Conservation (phyloP, 2,113 vertebrate species). For the Rynchops niger region DNA sequence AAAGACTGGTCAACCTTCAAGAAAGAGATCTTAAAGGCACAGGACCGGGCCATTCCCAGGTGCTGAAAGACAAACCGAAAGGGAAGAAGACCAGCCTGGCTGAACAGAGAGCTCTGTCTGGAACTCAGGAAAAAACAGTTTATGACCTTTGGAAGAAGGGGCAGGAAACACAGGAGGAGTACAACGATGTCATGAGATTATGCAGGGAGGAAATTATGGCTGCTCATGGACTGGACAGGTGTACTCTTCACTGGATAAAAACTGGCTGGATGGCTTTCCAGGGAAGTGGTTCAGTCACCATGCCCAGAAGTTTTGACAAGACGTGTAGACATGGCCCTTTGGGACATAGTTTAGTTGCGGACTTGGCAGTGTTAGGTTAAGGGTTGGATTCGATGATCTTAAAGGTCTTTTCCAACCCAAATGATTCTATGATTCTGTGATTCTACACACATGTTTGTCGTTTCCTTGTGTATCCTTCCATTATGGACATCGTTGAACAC, state of each 20-base stretch:
- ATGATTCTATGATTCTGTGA: neutral
- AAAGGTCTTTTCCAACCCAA: neutral
- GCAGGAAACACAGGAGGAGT: neutral
- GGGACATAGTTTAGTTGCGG: neutral
- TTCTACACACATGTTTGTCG: neutral
- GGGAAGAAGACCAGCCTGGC: neutral
- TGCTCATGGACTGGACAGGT: neutral
- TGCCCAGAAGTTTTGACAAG: neutral
- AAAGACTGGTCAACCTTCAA: neutral
- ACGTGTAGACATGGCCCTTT: rapidly evolving
- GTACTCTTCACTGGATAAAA: neutral
- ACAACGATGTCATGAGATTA: neutral
- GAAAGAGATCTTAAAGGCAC: neutral
- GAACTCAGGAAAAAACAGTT: neutral
- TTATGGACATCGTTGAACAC: neutral
- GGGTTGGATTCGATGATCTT: neutral
- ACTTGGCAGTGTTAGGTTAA: neutral
- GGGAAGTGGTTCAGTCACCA: neutral
- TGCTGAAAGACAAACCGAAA: neutral
- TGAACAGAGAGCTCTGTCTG: neutral
- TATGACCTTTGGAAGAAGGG: neutral
- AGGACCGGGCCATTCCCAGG: neutral
- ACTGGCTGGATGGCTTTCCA: neutral
- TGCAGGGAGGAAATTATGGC: neutral
- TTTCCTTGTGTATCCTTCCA: neutral